Evolutionary conservation across 2,113 vertebrate species (phyloP).

Genomic region (Genyomyrus donnyi): DNA sequence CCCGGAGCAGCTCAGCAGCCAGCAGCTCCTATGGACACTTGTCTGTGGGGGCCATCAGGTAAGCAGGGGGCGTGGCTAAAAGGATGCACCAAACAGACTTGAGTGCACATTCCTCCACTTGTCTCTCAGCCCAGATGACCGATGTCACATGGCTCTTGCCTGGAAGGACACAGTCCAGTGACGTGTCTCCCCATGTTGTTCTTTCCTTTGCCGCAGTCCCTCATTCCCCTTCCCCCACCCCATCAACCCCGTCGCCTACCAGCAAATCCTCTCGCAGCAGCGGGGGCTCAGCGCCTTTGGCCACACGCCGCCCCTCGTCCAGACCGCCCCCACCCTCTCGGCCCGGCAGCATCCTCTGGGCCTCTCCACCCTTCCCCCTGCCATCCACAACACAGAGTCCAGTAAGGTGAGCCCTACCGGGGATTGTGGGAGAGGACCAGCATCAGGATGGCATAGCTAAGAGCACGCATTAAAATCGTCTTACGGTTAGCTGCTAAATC

Average conservation of each 20-base stretch:
- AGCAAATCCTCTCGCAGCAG: constrained; percentile 91
- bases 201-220: constrained; percentile 60
- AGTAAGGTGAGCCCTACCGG: constrained; percentile 67
- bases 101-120: neutral
- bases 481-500: neutral
- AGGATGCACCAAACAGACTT: neutral
- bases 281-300: constrained; percentile 81
- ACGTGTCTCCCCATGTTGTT: constrained; percentile 12
- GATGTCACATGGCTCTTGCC: neutral
- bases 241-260: constrained; percentile 89
- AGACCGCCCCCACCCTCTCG: constrained; percentile 72
- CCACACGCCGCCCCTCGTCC: constrained; percentile 83
- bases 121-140: neutral
- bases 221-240: constrained; percentile 90
- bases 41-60: constrained; percentile 91
- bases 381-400: constrained; percentile 60
- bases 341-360: constrained; percentile 73
- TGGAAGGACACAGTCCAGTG: neutral
- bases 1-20: constrained; percentile 90
- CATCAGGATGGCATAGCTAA: neutral
- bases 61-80: constrained; percentile 18
- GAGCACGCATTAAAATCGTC: neutral
- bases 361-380: constrained; percentile 55
- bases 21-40: constrained; percentile 96
- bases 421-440: neutral